A percentile compares a stretch with the other conserved stretches of the same genome.
These are phyloP conservation scores for Catocala fraxini DNA, from an alignment of 2,888 invertebrate species.

Conservation along the genomic window DNA sequence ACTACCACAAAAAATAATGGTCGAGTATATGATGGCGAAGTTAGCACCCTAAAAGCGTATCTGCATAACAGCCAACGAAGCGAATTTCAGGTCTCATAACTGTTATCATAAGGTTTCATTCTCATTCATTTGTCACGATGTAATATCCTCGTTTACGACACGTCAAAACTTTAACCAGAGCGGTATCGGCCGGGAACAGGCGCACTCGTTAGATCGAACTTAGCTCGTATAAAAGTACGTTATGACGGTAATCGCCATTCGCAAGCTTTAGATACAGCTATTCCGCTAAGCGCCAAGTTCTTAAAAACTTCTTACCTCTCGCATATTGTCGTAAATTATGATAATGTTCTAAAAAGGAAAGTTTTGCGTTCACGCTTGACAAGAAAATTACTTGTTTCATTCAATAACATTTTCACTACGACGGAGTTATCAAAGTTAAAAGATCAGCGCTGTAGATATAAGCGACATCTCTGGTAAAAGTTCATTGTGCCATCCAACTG, in stretches of 20 bases:
- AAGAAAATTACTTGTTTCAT: neutral
- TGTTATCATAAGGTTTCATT: slow-evolving; percentile 34
- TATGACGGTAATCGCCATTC: slow-evolving; percentile 42
- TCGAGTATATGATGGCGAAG: neutral
- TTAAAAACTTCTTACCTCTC: slow-evolving; percentile 21
- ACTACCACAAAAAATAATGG: neutral
- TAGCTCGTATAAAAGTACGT: slow-evolving; percentile 54
- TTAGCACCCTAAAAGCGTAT: neutral
- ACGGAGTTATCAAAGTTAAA: too few relatives aligned
- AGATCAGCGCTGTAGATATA: too few relatives aligned
- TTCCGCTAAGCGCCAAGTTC: slow-evolving; percentile 29
- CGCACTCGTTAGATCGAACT: slow-evolving; percentile 44
- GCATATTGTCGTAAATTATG: slow-evolving; percentile 12
- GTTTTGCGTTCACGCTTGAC: slow-evolving; percentile 2
- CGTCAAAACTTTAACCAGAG: slow-evolving; percentile 48
- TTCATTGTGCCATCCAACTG: too few relatives aligned
- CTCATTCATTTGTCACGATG: slow-evolving; percentile 45
- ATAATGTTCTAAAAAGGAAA: slow-evolving; percentile 5
- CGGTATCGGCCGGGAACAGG: slow-evolving; percentile 38
- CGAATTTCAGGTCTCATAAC: slow-evolving; percentile 11
- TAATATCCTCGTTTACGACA: slow-evolving; percentile 46
- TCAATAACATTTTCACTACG: neutral
- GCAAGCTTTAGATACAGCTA: slow-evolving; percentile 29
- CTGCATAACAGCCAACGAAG: neutral
- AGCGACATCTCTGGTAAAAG: too few relatives aligned